A percentile compares a stretch with the other conserved stretches of the same genome.
Evolutionary conservation across 2,113 vertebrate species (phyloP).

Genomic region (Crotalus horridus): DNA sequence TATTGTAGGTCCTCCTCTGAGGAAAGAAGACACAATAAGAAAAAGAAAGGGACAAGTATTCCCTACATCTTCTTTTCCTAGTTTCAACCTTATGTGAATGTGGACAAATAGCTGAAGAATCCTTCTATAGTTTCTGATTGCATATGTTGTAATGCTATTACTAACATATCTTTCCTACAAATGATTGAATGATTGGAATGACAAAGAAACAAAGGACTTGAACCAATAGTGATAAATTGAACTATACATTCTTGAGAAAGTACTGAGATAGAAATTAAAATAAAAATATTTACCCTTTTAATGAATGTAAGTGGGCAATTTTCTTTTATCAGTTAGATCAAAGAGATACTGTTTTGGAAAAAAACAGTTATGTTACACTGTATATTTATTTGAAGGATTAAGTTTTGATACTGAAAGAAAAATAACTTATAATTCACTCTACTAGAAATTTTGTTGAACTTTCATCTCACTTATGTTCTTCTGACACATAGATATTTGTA

Average conservation of each 20-base stretch:
- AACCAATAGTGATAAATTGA: background rate
- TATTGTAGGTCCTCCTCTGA: no score
- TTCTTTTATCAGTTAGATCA: background rate
- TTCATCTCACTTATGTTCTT: background rate
- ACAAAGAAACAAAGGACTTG: background rate
- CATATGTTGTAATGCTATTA: no score
- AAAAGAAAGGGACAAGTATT: no score
- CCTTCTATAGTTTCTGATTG: no score
- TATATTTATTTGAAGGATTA: slow-evolving; percentile 8
- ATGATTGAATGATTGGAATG: background rate
- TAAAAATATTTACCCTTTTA: background rate
- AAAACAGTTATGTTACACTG: slow-evolving; percentile 2
- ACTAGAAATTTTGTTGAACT: slow-evolving; percentile 1
- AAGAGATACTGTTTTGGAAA: background rate
- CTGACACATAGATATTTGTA: background rate
- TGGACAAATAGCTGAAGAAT: no score
- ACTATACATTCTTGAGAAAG: background rate
- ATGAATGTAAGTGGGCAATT: background rate
- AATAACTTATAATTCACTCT: slow-evolving; percentile 6
- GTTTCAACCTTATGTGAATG: background rate
- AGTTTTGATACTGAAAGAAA: background rate
- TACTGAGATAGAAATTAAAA: background rate
- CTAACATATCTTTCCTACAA: no score
- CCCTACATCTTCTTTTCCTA: no score
- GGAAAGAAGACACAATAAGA: no score